Conservation (phyloP, 2,113 vertebrate species). For the Forbesichthys papilliferus region DNA sequence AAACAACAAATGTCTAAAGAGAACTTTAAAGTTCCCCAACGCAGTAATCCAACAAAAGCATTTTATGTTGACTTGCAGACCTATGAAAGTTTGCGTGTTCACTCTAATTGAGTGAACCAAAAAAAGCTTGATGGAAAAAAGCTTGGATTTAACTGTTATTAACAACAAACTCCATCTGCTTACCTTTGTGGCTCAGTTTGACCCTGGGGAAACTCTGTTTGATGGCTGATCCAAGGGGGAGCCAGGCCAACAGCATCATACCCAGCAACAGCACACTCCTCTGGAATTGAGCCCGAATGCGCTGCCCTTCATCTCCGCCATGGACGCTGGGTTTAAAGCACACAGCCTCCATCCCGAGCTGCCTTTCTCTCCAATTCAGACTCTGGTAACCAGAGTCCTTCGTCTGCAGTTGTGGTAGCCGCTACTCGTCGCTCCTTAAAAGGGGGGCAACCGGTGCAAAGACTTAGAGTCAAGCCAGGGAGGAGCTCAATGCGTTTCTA, state of each 20-base stretch:
- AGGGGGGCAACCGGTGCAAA: conserved; percentile 38
- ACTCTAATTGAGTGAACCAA: no score
- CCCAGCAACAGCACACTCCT: conserved; percentile 71
- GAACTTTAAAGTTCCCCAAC: no score
- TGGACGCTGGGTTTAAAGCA: no score
- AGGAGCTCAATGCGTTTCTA: conserved; percentile 51
- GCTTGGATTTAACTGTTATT: no score
- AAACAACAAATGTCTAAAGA: no score
- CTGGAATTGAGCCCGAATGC: conserved; percentile 57
- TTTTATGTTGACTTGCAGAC: no score
- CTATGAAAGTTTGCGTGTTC: not conserved
- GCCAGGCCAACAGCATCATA: conserved; percentile 71
- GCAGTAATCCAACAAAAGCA: no score
- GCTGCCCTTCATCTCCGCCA: conserved; percentile 31
- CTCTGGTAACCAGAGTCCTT: conserved; percentile 31
- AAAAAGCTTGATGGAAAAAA: no score
- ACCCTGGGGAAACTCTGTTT: conserved; percentile 91
- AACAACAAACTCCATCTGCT: conserved; percentile 39
- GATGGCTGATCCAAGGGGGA: conserved; percentile 76
- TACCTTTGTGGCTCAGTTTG: conserved; percentile 93
- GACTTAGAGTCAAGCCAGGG: conserved; percentile 52
- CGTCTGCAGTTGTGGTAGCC: conserved; percentile 36
- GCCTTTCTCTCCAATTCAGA: conserved; percentile 15
- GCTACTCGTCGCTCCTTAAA: conserved; percentile 57
- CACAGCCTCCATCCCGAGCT: no score